These are phyloP conservation scores for Cryptocephalus primarius DNA, from an alignment of 2,888 invertebrate genomes.

Conservation along the genomic window DNA sequence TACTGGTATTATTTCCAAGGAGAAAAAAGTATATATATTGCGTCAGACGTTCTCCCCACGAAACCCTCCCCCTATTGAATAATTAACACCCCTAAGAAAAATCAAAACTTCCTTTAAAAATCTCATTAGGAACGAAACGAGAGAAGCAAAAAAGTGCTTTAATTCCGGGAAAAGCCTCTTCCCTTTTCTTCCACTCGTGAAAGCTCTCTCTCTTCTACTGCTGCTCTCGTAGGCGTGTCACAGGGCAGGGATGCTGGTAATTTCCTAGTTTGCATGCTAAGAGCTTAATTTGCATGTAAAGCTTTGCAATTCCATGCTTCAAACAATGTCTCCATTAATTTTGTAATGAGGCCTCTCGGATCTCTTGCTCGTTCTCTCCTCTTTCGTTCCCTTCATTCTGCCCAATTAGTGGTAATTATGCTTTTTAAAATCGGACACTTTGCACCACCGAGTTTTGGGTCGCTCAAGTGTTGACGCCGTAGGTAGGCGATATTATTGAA, in stretches of 20 bases:
- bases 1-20: not conserved
- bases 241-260: slow-evolving; percentile 28
- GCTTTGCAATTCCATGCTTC: slow-evolving; percentile 30
- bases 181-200: not conserved
- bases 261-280: slow-evolving; percentile 38
- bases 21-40: not conserved
- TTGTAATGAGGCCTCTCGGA: slow-evolving; percentile 30
- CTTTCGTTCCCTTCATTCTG: slow-evolving; percentile 25
- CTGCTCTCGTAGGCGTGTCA: not conserved
- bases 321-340: slow-evolving; percentile 39
- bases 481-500: too few relatives aligned
- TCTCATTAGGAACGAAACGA: slow-evolving; percentile 3
- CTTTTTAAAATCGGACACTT: slow-evolving; percentile 13
- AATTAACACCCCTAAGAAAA: slow-evolving; percentile 3
- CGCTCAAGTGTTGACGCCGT: too few relatives aligned
- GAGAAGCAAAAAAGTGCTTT: slow-evolving; percentile 1
- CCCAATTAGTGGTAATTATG: slow-evolving; percentile 19
- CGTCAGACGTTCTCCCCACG: too few relatives aligned
- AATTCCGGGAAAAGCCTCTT: not conserved
- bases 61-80: not conserved
- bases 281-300: slow-evolving; percentile 38
- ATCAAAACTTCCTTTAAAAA: slow-evolving; percentile 7
- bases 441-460: not conserved
- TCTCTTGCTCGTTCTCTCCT: slow-evolving; percentile 16
- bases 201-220: not conserved